Base-by-base conservation (phyloP, 1,140 invertebrate species). In the Tetramorium simillimum region DNA sequence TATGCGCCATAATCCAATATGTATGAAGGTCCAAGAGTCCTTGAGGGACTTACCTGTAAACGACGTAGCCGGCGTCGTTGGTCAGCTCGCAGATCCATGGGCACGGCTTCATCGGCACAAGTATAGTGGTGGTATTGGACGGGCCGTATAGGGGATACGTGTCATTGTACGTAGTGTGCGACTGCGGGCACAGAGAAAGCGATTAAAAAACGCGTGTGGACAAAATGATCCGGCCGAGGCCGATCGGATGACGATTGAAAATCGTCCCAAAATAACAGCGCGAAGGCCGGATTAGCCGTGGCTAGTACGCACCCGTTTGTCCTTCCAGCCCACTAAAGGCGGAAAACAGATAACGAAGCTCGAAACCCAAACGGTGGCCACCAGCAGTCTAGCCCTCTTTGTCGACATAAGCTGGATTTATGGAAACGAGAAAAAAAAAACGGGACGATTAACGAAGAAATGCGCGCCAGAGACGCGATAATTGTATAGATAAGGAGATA, bases 311-410 rank as follows among this genome's bases (percentile, higher is more conserved):
- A 97, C 97, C 96, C 96, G 96, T 93, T 97, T 96, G 95, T 98
- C 98, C 93, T 98, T 99, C 98, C 99, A 98, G 16, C 98, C 98
- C 28, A 99, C 98, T 51, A 99, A 94, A 7, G 99, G 99, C 46
- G 99, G 99, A 93, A 99, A 98, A 94, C 99, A 99, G 84, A 99
- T 99, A 89, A 99, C 97, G 92, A 99, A 99, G 73, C 98, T 99
- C 51, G 99, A 96, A 67, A 99, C 97, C 99, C 99, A 99, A 7
- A 99, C 97, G 6, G 96, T 97, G 58, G 97, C 98, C 24, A 99
- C 99, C 86, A 99, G 96, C 21, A 98, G 95, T 92, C 98, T 99
- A 0, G 98, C 98, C 89, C 98, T 95, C 89, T 96, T 97, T 84
- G 97, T 97, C 80, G 98, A 99, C 98, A 99, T 99, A 89, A 99